A percentile compares a stretch with the other conserved stretches of the same genome.
Conservation (phyloP, 2,113 vertebrate genomes). For the Polypterus senegalus region DNA sequence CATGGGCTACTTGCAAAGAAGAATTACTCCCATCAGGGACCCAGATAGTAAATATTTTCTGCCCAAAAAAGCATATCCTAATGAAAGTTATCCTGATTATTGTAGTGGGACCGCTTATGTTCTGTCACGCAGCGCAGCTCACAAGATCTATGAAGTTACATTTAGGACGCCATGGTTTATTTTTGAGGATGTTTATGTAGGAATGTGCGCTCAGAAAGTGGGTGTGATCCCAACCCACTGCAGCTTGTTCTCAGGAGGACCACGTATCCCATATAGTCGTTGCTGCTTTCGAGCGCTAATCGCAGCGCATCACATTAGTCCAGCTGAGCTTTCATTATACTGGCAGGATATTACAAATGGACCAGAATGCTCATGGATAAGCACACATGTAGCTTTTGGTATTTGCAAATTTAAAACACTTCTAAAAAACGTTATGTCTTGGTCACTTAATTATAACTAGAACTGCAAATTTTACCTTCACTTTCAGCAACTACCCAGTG, state of each 20-base stretch:
- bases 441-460: too few species aligned
- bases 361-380: constrained; percentile 51
- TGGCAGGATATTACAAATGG: constrained; percentile 47
- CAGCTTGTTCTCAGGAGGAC: constrained; percentile 57
- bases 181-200: constrained; percentile 72
- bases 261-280: constrained; percentile 46
- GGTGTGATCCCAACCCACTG: constrained; percentile 62
- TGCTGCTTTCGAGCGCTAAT: constrained; percentile 75
- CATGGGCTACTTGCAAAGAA: constrained; percentile 63
- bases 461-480: too few species aligned
- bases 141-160: constrained; percentile 53
- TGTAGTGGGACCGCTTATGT: constrained; percentile 75
- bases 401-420: constrained; percentile 52
- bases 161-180: constrained; percentile 37
- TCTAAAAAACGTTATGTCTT: constrained; percentile 29
- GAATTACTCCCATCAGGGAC: constrained; percentile 46
- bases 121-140: constrained; percentile 54
- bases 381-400: constrained; percentile 39
- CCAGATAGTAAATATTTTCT: constrained; percentile 52
- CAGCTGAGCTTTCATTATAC: constrained; percentile 48
- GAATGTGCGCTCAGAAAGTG: constrained; percentile 52
- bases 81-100: constrained; percentile 61
- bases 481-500: too few species aligned
- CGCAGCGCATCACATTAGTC: constrained; percentile 54
- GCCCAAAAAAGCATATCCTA: constrained; percentile 41